A percentile compares a stretch with the other conserved stretches of the same genome.
Evolutionary conservation across 53 echinoderm and acorn worm species (phyloP).

Genomic region (Mesocentrotus franciscanus): DNA sequence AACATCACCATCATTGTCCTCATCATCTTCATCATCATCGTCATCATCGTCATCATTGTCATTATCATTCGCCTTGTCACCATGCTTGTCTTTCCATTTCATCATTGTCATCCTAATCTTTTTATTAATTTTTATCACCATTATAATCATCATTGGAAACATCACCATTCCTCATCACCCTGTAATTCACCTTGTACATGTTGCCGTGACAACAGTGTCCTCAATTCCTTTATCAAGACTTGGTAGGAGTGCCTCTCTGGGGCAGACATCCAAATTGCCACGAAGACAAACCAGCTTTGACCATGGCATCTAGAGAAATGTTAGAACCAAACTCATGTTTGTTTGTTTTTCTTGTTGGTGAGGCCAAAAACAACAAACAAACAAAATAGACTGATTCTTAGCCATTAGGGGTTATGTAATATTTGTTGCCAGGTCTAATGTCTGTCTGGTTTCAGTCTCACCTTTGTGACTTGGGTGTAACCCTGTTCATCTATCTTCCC

Average conservation of each 20-base stretch:
- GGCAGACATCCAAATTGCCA: slow-evolving; percentile 92
- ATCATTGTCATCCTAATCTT: slow-evolving; percentile 47
- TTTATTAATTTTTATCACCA: not conserved
- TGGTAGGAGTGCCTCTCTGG: slow-evolving; percentile 92
- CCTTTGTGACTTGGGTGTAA: not conserved
- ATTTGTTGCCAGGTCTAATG: too few species aligned
- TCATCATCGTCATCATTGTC: not conserved
- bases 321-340: not conserved
- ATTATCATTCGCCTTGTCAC: slow-evolving; percentile 2
- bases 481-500: not conserved
- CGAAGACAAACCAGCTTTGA: slow-evolving; percentile 71
- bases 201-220: slow-evolving; percentile 73
- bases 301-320: slow-evolving; percentile 61
- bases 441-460: too few species aligned
- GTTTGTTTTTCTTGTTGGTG: not conserved
- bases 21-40: not conserved
- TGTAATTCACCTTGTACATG: not conserved
- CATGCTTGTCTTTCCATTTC: slow-evolving; percentile 2
- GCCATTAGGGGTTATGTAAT: too few species aligned
- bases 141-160: not conserved
- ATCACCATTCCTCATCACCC: slow-evolving; percentile 9
- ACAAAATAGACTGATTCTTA: too few species aligned
- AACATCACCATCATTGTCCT: not conserved
- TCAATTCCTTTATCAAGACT: slow-evolving; percentile 89
- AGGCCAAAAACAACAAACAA: too few species aligned